Percentiles rank a stretch among this genome's conserved stretches.
phyloP scores from a whole-genome alignment of 2,797 vertebrate genomes.

The Myotis planiceps region DNA sequence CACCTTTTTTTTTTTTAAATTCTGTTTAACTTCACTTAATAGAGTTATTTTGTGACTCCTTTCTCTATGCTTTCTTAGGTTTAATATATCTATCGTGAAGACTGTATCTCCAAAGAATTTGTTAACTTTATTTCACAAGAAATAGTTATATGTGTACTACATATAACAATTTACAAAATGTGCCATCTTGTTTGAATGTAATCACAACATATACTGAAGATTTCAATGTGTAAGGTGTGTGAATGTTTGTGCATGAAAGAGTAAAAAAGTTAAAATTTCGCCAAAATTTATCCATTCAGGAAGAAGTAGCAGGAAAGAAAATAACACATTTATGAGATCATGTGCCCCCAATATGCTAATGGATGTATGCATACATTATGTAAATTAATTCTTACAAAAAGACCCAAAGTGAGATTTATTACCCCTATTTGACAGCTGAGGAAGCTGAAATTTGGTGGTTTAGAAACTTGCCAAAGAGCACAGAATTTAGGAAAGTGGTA shows the following conservation, averaged over 20 bases:
- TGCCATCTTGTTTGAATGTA: neutral
- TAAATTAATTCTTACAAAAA: neutral
- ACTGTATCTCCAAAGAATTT: neutral
- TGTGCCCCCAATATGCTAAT: neutral
- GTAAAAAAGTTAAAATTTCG: neutral
- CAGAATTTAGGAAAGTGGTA: neutral
- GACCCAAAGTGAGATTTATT: neutral
- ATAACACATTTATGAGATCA: neutral
- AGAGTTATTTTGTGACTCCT: neutral
- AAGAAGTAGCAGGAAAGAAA: slow-evolving; percentile 3
- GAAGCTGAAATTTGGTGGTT: neutral
- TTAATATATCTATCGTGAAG: neutral
- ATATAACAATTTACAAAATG: neutral
- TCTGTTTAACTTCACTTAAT: slow-evolving; percentile 13
- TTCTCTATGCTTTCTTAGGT: neutral
- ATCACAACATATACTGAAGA: neutral
- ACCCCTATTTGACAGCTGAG: neutral
- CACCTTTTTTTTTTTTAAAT: neutral
- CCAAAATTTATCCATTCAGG: neutral
- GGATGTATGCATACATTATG: neutral
- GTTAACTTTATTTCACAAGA: neutral
- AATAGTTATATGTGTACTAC: neutral
- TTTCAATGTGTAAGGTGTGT: neutral
- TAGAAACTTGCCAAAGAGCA: neutral
- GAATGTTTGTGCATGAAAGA: neutral